phyloP scores from a whole-genome alignment of 2,888 invertebrate genomes.

The Acleris emargana region DNA sequence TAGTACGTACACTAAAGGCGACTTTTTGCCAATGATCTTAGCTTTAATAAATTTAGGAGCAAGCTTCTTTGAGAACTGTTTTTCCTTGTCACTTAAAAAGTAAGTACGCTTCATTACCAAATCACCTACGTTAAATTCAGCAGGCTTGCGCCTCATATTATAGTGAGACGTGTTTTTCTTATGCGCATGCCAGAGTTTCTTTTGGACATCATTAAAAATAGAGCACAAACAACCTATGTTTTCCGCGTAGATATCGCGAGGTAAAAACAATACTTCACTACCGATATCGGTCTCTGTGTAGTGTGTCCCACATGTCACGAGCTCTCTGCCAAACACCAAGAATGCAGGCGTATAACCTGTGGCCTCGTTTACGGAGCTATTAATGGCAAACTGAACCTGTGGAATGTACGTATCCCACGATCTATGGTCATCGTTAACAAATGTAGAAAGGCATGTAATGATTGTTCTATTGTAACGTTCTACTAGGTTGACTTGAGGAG shows the following conservation, averaged over 20 bases:
- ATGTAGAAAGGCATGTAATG: constrained; percentile 38
- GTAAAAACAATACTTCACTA: too few species aligned
- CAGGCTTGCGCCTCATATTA: neutral
- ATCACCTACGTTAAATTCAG: neutral
- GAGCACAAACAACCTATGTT: neutral
- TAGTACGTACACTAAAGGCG: constrained; percentile 17
- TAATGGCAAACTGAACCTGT: constrained; percentile 41
- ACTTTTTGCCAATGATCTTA: constrained; percentile 1
- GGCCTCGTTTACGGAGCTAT: constrained; percentile 41
- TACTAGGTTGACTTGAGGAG: constrained; percentile 36
- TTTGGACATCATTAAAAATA: neutral
- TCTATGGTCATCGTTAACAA: constrained; percentile 40
- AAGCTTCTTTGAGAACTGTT: constrained; percentile 12
- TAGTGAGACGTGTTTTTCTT: neutral
- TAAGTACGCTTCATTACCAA: neutral
- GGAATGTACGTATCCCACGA: constrained; percentile 41
- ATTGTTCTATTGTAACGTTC: constrained; percentile 44
- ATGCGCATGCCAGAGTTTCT: neutral
- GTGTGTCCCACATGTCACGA: constrained; percentile 33
- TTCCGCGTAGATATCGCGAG: too few species aligned
- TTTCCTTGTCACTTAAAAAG: constrained; percentile 18
- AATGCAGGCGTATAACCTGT: constrained; percentile 41
- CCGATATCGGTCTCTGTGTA: neutral
- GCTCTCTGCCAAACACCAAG: constrained; percentile 39
- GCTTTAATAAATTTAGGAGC: constrained; percentile 21